Evolutionary conservation across 2,797 vertebrate species (phyloP), one percentile per base, ranked within the genome.

Genomic region (Orestias chungarensis): DNA sequence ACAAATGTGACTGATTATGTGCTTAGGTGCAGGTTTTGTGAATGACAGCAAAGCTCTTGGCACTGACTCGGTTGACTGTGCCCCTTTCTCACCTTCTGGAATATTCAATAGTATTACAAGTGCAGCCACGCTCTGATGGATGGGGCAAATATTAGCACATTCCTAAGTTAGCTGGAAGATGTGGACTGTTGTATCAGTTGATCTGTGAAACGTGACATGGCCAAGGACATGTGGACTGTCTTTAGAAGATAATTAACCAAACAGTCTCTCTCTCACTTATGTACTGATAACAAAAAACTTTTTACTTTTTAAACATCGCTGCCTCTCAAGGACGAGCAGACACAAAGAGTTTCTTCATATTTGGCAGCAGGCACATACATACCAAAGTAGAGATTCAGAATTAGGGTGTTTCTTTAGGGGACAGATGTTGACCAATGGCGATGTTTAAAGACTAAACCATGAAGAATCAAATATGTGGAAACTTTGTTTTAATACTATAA

Each of bases 101-200:
- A 86, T 76, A 83, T 73, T 83, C 79, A 88, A 89, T 74, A 75
- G 87, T 82, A 88, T 89, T 83, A 78, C 82, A 75, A 89, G 88
- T 82, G 76, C 74, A 67, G 76, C 81, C 66, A 10, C 59, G 6
- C 71, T 78, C 81, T 93, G 91, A 94, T 74, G 83, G 91, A 91
- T 83, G 69, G 80, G 52, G 74, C 88, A 94, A 93, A 94, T 94
- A 94, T 93, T 93, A 90, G 88, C 79, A 76, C 93, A 93, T 94
- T 94, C 92, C 90, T 93, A 66, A 64, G 68, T 87, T 80, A 81
- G 77, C 80, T 44, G 74, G 52, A 70, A 35, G 75, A 47, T 71
- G 73, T 68, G 73, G 74, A 52, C 71, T 54, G 78, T 72, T n/a
- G 73, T 88, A 86, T 92, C 88, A 81, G 79, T 86, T 87, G 76